phyloP scores from a whole-genome alignment of 1,140 invertebrate species.

The Pogonomyrmex californicus region DNA sequence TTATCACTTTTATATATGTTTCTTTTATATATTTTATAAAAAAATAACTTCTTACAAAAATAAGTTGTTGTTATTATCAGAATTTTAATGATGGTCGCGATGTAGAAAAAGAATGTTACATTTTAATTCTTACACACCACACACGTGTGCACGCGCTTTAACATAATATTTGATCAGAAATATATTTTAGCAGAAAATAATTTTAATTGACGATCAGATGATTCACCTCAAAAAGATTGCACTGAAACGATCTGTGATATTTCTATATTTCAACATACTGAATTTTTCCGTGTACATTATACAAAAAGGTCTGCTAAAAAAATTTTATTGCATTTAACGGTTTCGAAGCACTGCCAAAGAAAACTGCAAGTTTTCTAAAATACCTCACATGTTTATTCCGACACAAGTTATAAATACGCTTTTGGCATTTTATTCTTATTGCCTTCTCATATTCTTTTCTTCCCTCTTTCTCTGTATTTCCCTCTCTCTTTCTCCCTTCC shows the following conservation, averaged over 20 bases:
- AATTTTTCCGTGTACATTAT: not conserved
- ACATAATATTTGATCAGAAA: not conserved
- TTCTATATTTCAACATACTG: not conserved
- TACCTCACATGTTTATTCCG: constrained; percentile 80
- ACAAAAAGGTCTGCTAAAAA: not conserved
- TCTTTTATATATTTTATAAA: not conserved
- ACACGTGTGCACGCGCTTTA: too few species aligned
- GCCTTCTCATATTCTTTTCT: not conserved
- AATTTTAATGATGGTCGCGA: constrained; percentile 13
- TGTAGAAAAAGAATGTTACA: not conserved
- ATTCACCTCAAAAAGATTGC: not conserved
- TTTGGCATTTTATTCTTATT: constrained; percentile 64
- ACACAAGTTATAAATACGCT: constrained; percentile 79
- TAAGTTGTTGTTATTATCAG: too few species aligned
- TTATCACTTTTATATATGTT: not conserved
- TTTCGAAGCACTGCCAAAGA: not conserved
- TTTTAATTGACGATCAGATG: not conserved
- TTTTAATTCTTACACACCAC: constrained; percentile 29
- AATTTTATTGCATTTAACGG: not conserved
- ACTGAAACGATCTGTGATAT: not conserved
- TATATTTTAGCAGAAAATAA: constrained; percentile 8
- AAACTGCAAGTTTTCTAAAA: constrained; percentile 77
- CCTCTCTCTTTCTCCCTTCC: constrained; percentile 28
- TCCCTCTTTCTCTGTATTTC: not conserved
- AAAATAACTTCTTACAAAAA: not conserved